Percentiles rank a stretch among this genome's conserved stretches.
These are phyloP conservation scores for Mythimna vitellina DNA, from an alignment of 2,888 invertebrate species.

Conservation along the genomic window DNA sequence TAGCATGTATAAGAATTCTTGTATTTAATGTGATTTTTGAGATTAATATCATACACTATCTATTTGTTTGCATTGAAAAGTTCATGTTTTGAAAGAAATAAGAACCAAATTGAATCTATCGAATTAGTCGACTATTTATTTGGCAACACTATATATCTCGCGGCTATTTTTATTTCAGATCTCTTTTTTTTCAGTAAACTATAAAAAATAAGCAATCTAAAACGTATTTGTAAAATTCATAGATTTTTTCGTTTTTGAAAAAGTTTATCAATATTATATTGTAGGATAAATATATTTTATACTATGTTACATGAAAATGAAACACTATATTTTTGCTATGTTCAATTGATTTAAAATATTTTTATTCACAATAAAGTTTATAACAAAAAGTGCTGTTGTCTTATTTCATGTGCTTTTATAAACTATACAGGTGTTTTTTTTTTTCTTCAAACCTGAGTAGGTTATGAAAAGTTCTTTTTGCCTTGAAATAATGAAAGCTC, in stretches of 20 bases:
- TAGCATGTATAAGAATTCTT: not conserved
- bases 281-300: conserved; percentile 7
- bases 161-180: not conserved
- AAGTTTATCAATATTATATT: not conserved
- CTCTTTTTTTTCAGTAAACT: conserved; percentile 1
- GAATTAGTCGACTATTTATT: conserved; percentile 25
- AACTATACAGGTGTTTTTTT: conserved; percentile 41
- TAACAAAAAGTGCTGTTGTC: conserved; percentile 63
- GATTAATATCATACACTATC: conserved; percentile 3
- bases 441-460: not conserved
- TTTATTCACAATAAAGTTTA: conserved; percentile 53
- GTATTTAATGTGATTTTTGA: conserved; percentile 18
- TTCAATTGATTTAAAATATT: conserved; percentile 52
- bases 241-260: not conserved
- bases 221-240: too few relatives aligned
- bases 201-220: not conserved
- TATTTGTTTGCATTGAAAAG: not conserved
- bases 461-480: not conserved
- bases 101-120: not conserved
- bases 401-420: conserved; percentile 65
- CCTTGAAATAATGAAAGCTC: not conserved
- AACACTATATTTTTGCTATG: conserved; percentile 33
- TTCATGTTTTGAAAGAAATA: not conserved
- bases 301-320: conserved; percentile 9
- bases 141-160: conserved; percentile 15